Evolutionary conservation across 1,140 invertebrate genomes (phyloP).

Genomic region (Caerostris extrusa): DNA sequence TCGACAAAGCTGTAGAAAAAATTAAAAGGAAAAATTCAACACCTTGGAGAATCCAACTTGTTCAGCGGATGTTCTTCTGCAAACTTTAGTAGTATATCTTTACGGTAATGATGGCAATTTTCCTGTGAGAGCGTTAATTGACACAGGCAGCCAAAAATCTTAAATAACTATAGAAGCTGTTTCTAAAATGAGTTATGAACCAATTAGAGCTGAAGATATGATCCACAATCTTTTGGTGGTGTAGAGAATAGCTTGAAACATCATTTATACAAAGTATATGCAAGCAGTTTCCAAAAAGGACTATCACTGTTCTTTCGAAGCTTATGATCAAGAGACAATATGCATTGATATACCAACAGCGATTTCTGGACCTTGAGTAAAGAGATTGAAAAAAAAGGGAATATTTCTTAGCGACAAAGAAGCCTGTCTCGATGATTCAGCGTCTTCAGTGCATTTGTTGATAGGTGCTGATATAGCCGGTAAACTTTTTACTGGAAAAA

Average conservation of each 20-base stretch:
- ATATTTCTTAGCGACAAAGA: slow-evolving; percentile 1
- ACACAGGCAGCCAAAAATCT: background rate
- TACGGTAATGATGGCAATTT: background rate
- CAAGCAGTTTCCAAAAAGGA: background rate
- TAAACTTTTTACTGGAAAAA: no score
- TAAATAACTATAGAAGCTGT: slow-evolving; percentile 4
- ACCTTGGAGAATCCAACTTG: background rate
- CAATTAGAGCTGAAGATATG: background rate
- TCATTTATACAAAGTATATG: slow-evolving; percentile 21
- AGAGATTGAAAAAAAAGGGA: slow-evolving; percentile 15
- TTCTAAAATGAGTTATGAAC: background rate
- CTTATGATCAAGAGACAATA: slow-evolving; percentile 46
- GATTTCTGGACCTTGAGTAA: background rate
- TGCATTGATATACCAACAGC: slow-evolving; percentile 16
- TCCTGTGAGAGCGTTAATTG: background rate
- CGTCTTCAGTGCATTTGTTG: no score
- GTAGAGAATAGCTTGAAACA: background rate
- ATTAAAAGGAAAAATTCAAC: background rate
- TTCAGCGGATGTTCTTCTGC: background rate
- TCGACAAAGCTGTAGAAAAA: background rate
- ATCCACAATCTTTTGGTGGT: slow-evolving; percentile 43
- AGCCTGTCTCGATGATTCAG: no score
- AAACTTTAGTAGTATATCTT: background rate
- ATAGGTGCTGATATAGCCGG: no score
- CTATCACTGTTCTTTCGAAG: slow-evolving; percentile 22